A percentile compares a stretch with the other conserved stretches of the same genome.
Evolutionary conservation across 2,797 vertebrate genomes (phyloP).

Genomic region (Hydrolagus colliei): DNA sequence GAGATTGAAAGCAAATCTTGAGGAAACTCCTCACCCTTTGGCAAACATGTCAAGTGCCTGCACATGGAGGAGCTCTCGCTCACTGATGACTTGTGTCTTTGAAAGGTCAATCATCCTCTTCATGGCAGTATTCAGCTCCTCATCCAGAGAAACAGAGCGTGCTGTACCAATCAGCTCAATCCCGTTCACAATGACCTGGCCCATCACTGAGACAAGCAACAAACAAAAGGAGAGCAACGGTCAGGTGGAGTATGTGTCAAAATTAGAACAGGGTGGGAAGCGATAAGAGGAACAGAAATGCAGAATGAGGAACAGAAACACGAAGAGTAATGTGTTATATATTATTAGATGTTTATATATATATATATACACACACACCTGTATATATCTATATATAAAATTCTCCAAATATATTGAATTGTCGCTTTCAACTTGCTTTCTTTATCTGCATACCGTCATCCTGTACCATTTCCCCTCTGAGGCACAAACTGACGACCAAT

Average conservation of each 20-base stretch:
- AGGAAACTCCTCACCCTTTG: slow-evolving; percentile 61
- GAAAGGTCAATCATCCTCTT: slow-evolving; percentile 61
- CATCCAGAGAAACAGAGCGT: slow-evolving; percentile 58
- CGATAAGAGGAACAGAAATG: background rate
- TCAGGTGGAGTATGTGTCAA: background rate
- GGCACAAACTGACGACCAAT: background rate
- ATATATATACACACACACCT: too few species aligned
- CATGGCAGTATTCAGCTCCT: slow-evolving; percentile 61
- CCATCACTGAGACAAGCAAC: slow-evolving; percentile 68
- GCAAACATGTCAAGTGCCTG: slow-evolving; percentile 71
- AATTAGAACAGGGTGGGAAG: background rate
- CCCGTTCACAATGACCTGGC: slow-evolving; percentile 73
- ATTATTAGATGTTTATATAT: background rate
- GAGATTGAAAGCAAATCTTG: background rate
- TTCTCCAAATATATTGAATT: background rate
- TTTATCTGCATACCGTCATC: background rate
- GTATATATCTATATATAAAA: background rate
- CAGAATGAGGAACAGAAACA: too few species aligned
- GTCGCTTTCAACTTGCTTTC: background rate
- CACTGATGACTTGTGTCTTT: slow-evolving; percentile 60
- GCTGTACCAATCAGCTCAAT: slow-evolving; percentile 67
- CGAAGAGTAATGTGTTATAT: background rate
- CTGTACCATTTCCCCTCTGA: background rate
- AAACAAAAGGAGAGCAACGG: background rate
- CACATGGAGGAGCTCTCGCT: slow-evolving; percentile 75